phyloP scores from a whole-genome alignment of 2,113 vertebrate genomes.

The Odobenus rosmarus region DNA sequence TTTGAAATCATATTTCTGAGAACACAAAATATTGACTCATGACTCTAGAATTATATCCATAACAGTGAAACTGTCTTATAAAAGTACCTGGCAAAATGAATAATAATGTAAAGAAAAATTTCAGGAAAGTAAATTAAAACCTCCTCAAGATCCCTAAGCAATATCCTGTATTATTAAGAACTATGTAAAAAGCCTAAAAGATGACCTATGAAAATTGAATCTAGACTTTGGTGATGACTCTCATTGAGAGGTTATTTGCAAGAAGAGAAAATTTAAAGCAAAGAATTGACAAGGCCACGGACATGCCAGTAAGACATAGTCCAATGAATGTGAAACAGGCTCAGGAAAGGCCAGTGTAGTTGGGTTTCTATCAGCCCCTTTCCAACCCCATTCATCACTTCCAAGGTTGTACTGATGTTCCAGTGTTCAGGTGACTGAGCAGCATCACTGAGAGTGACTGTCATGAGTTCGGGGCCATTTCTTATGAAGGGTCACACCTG shows the following conservation, averaged over 20 bases:
- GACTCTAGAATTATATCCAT: background rate
- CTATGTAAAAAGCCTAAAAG: constrained; percentile 13
- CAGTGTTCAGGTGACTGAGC: background rate
- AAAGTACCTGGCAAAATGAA: constrained; percentile 9
- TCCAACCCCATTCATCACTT: background rate
- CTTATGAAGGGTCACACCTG: background rate
- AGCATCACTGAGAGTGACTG: background rate
- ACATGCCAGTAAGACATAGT: background rate
- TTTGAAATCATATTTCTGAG: background rate
- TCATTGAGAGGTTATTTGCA: background rate
- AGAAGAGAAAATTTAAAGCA: background rate
- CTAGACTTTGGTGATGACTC: background rate
- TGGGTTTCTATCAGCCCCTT: background rate
- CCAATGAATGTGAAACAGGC: background rate
- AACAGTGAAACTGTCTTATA: background rate
- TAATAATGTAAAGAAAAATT: constrained; percentile 8
- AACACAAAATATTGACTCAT: background rate
- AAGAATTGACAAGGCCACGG: background rate
- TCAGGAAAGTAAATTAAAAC: constrained; percentile 34
- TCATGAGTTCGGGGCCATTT: background rate
- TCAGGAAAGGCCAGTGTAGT: background rate
- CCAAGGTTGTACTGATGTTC: background rate
- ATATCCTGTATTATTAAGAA: constrained; percentile 47
- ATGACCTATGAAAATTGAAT: constrained; percentile 40
- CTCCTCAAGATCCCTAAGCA: constrained; percentile 48